phyloP scores from a whole-genome alignment of 2,888 invertebrate species.

The Campoplex capitator region DNA sequence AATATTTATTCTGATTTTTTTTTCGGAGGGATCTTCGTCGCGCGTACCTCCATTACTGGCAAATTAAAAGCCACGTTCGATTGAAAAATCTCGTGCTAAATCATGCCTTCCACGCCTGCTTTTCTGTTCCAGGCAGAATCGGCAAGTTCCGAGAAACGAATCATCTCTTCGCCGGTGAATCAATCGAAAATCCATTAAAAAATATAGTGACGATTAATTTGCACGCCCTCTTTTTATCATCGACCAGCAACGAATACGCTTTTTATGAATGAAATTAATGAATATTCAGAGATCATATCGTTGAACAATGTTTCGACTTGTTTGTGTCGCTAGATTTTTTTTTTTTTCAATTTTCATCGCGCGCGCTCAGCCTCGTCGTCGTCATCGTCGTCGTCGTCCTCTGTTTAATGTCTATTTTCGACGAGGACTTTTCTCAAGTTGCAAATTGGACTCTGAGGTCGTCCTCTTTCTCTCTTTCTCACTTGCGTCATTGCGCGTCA shows the following conservation, averaged over 20 bases:
- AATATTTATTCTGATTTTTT: conserved; percentile 24
- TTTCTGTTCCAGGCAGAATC: not conserved
- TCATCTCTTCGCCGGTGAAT: conserved; percentile 13
- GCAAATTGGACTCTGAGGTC: conserved; percentile 55
- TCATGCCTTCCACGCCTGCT: not conserved
- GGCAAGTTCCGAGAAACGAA: conserved; percentile 33
- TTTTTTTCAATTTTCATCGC: not conserved
- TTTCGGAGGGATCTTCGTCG: not conserved
- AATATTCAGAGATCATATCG: not conserved
- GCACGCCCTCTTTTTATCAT: not conserved
- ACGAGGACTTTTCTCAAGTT: conserved; percentile 53
- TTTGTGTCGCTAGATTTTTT: not conserved
- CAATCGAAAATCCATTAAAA: conserved; percentile 32
- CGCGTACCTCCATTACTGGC: not conserved
- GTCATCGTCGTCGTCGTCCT: conserved; percentile 28
- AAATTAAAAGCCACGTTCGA: not conserved
- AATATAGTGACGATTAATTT: not conserved
- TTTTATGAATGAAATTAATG: not conserved
- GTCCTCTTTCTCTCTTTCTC: conserved; percentile 31
- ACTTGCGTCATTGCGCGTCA: conserved; percentile 57
- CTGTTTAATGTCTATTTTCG: conserved; percentile 10
- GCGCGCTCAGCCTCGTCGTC: not conserved
- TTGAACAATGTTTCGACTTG: not conserved
- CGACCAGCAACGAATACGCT: not conserved
- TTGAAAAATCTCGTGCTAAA: not conserved